Evolutionary conservation across 1,140 invertebrate species (phyloP).

Genomic region (Anastatus disparis): DNA sequence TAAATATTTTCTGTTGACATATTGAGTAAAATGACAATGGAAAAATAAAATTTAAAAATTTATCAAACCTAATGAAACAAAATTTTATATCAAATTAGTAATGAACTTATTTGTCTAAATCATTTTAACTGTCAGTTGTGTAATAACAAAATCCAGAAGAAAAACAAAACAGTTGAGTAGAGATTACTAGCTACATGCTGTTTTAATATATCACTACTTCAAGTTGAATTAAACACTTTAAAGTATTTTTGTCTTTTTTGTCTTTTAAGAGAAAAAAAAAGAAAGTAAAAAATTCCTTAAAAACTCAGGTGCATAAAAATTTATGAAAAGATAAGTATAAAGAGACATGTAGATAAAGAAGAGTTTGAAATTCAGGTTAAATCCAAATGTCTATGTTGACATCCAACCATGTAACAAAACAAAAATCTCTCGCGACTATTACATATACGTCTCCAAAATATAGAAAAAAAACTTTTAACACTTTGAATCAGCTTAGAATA

Average conservation of each 20-base stretch:
- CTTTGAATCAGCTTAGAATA: too few relatives aligned
- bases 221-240: slow-evolving; percentile 14
- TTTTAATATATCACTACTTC: slow-evolving; percentile 18
- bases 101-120: slow-evolving; percentile 15
- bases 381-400: too few relatives aligned
- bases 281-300: not conserved
- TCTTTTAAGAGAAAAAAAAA: too few relatives aligned
- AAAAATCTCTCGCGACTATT: too few relatives aligned
- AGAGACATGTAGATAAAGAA: too few relatives aligned
- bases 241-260: not conserved
- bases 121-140: slow-evolving; percentile 34
- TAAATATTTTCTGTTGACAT: not conserved
- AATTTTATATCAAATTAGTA: slow-evolving; percentile 4
- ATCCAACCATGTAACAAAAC: too few relatives aligned
- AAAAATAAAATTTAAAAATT: slow-evolving; percentile 21
- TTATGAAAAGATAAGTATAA: not conserved
- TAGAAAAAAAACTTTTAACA: too few relatives aligned
- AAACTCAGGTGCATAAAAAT: not conserved
- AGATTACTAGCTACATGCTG: slow-evolving; percentile 7
- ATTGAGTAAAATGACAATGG: slow-evolving; percentile 8
- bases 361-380: too few relatives aligned
- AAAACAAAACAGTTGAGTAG: slow-evolving; percentile 29
- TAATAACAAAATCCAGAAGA: slow-evolving; percentile 18
- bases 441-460: too few relatives aligned
- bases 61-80: slow-evolving; percentile 23